phyloP scores from a whole-genome alignment of 2,797 vertebrate species.

The Enteromius trimaculatus region DNA sequence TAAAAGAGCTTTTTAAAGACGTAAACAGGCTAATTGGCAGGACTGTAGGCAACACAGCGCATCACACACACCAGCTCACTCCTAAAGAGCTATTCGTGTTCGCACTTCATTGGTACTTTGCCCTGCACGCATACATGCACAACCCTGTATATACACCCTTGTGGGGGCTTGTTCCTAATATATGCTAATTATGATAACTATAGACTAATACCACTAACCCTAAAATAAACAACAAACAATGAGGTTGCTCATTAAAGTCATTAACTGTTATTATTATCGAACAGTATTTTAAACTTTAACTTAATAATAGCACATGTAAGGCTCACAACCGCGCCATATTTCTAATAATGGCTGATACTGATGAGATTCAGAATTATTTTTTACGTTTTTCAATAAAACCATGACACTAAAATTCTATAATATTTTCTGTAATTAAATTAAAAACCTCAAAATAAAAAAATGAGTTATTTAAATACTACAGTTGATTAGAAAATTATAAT shows the following conservation, averaged over 20 bases:
- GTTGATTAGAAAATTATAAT: too few relatives aligned
- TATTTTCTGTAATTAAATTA: not conserved
- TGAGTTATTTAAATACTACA: not conserved
- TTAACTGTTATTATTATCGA: not conserved
- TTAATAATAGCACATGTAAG: not conserved
- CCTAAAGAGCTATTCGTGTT: constrained; percentile 64
- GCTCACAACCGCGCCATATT: not conserved
- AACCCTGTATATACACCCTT: constrained; percentile 54
- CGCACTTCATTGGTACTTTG: constrained; percentile 55
- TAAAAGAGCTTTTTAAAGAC: constrained; percentile 80
- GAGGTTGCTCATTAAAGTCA: not conserved
- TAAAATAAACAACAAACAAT: constrained; percentile 61
- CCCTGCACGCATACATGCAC: constrained; percentile 33
- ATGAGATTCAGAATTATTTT: not conserved
- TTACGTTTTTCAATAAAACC: not conserved
- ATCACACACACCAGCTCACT: constrained; percentile 75
- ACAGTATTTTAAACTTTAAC: not conserved
- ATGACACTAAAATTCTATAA: not conserved
- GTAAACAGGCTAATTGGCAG: constrained; percentile 77
- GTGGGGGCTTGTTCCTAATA: not conserved
- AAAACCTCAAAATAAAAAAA: not conserved
- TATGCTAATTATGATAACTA: constrained; percentile 12
- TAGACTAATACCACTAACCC: constrained; percentile 59
- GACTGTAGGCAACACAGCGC: constrained; percentile 62
- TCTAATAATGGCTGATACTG: not conserved